A percentile compares a stretch with the other conserved stretches of the same genome.
phyloP scores from a whole-genome alignment of 2,888 invertebrate species.

The Leptinotarsa haldemani region DNA sequence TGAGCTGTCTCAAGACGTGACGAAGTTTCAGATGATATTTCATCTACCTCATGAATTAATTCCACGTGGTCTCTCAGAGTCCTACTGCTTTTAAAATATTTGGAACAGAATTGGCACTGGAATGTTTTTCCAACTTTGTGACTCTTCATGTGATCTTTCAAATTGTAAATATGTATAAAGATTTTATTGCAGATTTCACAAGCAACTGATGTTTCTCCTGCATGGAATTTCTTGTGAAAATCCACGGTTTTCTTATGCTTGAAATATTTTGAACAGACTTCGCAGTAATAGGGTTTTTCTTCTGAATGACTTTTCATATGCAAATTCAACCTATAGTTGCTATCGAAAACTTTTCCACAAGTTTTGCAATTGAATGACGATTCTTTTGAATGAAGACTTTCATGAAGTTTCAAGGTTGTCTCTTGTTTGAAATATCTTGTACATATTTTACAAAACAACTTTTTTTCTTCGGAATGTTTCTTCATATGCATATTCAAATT shows the following conservation, averaged over 20 bases:
- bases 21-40: too few species aligned
- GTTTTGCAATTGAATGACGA: not conserved
- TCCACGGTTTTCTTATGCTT: too few species aligned
- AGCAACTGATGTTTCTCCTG: too few species aligned
- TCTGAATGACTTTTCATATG: too few species aligned
- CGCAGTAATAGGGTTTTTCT: too few species aligned
- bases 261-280: too few species aligned
- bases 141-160: not conserved
- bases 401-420: not conserved
- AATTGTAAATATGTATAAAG: not conserved
- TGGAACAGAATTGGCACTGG: not conserved
- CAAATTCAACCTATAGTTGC: too few species aligned
- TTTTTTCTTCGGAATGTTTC: not conserved
- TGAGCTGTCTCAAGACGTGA: too few species aligned
- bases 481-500: not conserved
- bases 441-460: not conserved
- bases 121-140: not conserved
- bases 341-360: too few species aligned
- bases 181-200: not conserved
- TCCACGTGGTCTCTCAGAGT: too few species aligned
- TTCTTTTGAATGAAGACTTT: not conserved
- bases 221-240: too few species aligned
- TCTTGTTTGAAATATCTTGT: not conserved
- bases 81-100: not conserved
- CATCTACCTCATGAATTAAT: too few species aligned